phyloP scores from a whole-genome alignment of 2,797 vertebrate genomes.

The Sebastes iracundus region DNA sequence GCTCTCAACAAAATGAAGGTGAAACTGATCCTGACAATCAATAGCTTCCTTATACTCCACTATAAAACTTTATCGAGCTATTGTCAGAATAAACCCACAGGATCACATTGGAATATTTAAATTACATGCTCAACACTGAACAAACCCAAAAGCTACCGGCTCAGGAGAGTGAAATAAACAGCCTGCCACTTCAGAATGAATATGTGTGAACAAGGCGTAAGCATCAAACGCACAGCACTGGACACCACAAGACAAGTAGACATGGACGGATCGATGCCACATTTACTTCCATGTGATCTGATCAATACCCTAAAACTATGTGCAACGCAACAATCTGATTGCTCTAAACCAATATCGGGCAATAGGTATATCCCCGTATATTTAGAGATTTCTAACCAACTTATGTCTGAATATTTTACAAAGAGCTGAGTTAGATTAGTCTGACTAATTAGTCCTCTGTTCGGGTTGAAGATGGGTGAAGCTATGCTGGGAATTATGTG shows the following conservation, averaged over 20 bases:
- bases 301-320: too few relatives aligned
- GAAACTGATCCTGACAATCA: background rate
- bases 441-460: too few relatives aligned
- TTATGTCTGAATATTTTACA: background rate
- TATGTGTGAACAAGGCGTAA: background rate
- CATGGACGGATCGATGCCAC: too few relatives aligned
- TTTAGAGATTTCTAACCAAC: background rate
- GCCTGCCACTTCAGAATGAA: background rate
- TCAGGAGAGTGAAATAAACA: background rate
- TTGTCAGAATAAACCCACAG: background rate
- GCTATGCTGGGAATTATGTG: too few relatives aligned
- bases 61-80: background rate
- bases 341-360: too few relatives aligned
- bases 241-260: background rate
- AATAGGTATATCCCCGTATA: background rate
- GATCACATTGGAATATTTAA: background rate
- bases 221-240: background rate
- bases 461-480: too few relatives aligned
- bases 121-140: background rate
- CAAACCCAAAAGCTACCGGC: background rate
- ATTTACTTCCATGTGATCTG: too few relatives aligned
- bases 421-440: too few relatives aligned
- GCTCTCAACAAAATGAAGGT: background rate
- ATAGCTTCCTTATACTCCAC: background rate
- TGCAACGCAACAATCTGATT: too few relatives aligned